Evolutionary conservation across 2,113 vertebrate species (phyloP), one percentile per base, ranked within the genome.

Genomic region (Daboia siamensis): DNA sequence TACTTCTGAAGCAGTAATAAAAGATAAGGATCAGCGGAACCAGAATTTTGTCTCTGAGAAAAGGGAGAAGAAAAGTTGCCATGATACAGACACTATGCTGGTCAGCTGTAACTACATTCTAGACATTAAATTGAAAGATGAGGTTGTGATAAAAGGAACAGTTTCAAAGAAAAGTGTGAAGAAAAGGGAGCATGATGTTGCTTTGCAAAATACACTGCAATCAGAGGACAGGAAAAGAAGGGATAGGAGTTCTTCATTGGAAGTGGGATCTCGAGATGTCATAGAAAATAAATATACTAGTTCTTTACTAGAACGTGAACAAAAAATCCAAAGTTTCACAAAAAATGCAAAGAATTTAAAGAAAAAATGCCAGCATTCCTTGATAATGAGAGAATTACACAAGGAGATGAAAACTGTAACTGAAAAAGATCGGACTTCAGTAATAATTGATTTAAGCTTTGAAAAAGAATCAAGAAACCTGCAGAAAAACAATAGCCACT

Each of bases 81-180:
- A 44, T 26, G 20, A 90, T 90, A 46, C 13, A 10, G 26, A 20
- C 7, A 20, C 3, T 8, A 5, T 26, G 24, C 26, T 20, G 57
- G 21, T 2, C 26, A 64, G 10, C 23, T 54, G 59, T 12, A 39
- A 52, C 2, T 0, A 10, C 29, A 15, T n/a, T n/a, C 9, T 9
- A 0, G 3, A 26, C 29, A 57, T 90, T 74, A 85, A 92, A 26
- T 20, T 21, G 89, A 80, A 93, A 80, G 8, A 85, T 80, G 59
- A 87, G 33, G 2, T 26, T 29, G 1, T 0, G 0, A 57, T 74
- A 91, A 26, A 61, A 90, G 23, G 55, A 26, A 0, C 0, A 0
- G 54, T 33, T 69, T 90, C 26, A 44, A 52, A 87, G 39, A 91
- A 90, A 52, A n/a, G 1, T 20, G 15, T 44, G 33, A 5, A 91